These are phyloP conservation scores for Brachionus koreanus DNA, from an alignment of 1,140 invertebrate genomes.

Conservation along the genomic window DNA sequence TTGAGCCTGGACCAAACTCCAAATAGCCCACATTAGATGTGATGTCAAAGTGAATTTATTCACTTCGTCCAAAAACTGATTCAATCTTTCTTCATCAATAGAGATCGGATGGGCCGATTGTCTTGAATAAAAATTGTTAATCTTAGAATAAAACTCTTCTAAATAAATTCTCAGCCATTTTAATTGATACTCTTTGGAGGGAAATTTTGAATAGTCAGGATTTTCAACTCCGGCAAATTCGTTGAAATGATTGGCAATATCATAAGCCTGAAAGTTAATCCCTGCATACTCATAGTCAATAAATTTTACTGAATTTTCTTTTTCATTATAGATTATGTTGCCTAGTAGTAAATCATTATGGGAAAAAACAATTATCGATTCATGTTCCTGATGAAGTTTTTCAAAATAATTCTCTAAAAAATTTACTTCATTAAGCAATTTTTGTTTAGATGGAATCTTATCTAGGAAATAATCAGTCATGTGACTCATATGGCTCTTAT, in stretches of 20 bases:
- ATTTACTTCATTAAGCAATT: background rate
- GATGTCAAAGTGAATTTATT: constrained; percentile 69
- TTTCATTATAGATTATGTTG: constrained; percentile 80
- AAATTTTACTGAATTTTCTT: constrained; percentile 70
- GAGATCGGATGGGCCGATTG: background rate
- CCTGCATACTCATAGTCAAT: constrained; percentile 96
- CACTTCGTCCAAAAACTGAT: constrained; percentile 70
- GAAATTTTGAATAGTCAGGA: constrained; percentile 66
- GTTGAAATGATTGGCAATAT: constrained; percentile 95
- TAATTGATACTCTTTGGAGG: constrained; percentile 66
- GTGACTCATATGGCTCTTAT: background rate
- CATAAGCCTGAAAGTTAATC: constrained; percentile 88
- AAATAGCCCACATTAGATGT: constrained; percentile 86
- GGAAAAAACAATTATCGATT: constrained; percentile 72
- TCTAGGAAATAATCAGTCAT: constrained; percentile 9
- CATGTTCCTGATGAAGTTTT: constrained; percentile 44
- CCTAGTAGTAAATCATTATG: constrained; percentile 94
- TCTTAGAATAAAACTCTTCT: background rate
- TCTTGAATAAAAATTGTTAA: constrained; percentile 29
- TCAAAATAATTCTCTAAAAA: constrained; percentile 47
- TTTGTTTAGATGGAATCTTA: background rate
- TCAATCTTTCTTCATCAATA: constrained; percentile 64
- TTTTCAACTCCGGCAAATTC: constrained; percentile 81
- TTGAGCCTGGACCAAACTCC: constrained; percentile 83
- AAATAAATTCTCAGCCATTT: constrained; percentile 39